Evolutionary conservation across 2,888 invertebrate genomes (phyloP).

Genomic region (Nemotelus nigrinus): DNA sequence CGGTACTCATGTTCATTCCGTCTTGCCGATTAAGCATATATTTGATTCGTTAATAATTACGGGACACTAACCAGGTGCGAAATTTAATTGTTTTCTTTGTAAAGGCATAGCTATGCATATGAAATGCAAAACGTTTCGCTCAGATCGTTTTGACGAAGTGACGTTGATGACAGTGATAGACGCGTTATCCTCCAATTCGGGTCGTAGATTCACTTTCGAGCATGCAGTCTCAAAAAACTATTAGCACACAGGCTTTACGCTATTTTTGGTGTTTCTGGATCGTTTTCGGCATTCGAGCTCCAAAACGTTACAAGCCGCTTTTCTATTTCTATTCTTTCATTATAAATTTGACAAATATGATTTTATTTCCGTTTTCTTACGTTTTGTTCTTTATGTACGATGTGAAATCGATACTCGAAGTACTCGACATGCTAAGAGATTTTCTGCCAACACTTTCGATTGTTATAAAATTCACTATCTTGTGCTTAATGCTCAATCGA

Average conservation of each 20-base stretch:
- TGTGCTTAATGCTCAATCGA: background rate
- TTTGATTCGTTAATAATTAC: too few species aligned
- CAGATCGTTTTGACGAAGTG: too few species aligned
- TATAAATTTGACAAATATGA: background rate
- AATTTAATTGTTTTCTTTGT: too few species aligned
- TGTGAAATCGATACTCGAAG: background rate
- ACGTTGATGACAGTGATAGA: too few species aligned
- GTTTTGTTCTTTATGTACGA: background rate
- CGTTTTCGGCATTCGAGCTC: background rate
- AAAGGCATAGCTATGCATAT: too few species aligned
- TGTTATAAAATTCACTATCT: slow-evolving; percentile 1
- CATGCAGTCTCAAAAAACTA: too few species aligned
- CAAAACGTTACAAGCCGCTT: background rate
- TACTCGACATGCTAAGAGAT: background rate
- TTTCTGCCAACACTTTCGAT: background rate
- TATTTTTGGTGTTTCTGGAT: background rate
- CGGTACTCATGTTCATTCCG: too few species aligned
- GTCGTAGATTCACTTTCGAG: too few species aligned
- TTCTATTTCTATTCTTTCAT: slow-evolving; percentile 11
- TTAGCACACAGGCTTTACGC: background rate
- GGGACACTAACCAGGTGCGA: too few species aligned
- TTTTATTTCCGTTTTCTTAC: background rate
- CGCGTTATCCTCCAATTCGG: too few species aligned
- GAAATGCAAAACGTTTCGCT: too few species aligned
- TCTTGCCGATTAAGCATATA: too few species aligned